Evolutionary conservation across 53 echinoderm and acorn worm genomes (phyloP), one percentile per base, ranked within the genome.

Genomic region (Henricia sp.): DNA sequence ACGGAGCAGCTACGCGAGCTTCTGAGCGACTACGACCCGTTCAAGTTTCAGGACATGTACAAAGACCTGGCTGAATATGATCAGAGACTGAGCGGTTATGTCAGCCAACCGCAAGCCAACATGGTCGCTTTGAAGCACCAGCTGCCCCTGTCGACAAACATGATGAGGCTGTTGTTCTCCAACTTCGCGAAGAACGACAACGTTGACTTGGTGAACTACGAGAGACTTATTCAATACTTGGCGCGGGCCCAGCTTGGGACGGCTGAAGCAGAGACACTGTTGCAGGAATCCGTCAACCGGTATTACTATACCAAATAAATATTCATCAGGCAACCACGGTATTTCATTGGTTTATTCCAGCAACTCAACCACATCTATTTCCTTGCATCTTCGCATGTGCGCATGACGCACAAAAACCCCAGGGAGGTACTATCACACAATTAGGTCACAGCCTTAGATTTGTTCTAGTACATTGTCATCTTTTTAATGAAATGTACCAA

Each of bases 151-250:
- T 83, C 92, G 1, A 75, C 92, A 1, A 84, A 83, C 9, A 88
- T 72, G 51, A 37, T 99, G 82, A 83, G 89, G 62, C 68, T 99
- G 39, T 82, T 99, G 34, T 89, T 99, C 71, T 92, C 94, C 4
- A 99, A 88, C 89, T 99, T 99, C 83, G 86, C 85, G 55, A 90
- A 92, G 59, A 91, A 91, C 1, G 83, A 82, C 70, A 89, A 99
- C 32, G 82, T 91, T 1, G 94, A 99, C 44, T 30, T 77, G 60
- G 91, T 99, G 40, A 94, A 99, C 63, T 99, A 99, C 70, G 99
- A 99, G 73, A 94, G 89, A 77, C 87, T 99, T 76, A 92, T 99
- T 30, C 94, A 95, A 89, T 99, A 90, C 68, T 84, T 99, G 46
- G 99, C 94, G 2, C 55, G 99, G 84, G 99, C 94, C 6, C 92